Percentiles rank a stretch among this genome's conserved stretches.
Evolutionary conservation across 2,113 vertebrate genomes (phyloP).

Genomic region (Pyxicephalus adspersus): DNA sequence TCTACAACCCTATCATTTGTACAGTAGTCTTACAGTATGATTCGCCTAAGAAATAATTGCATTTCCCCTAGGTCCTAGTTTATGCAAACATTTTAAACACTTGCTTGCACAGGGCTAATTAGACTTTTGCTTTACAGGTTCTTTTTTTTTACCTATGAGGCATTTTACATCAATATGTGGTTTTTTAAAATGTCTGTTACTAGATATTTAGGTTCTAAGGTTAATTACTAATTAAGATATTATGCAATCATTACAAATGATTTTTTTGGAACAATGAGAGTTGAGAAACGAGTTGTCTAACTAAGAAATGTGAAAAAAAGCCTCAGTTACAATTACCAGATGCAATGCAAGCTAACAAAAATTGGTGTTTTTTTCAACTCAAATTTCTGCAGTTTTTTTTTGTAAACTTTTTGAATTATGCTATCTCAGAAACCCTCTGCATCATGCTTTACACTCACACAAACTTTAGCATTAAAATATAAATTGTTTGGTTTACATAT

Average conservation of each 20-base stretch:
- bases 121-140: neutral
- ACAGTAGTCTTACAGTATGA: neutral
- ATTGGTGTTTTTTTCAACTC: too few species aligned
- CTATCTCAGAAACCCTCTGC: too few species aligned
- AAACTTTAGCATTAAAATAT: too few species aligned
- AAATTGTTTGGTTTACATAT: neutral
- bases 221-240: conserved; percentile 27
- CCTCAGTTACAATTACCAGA: too few species aligned
- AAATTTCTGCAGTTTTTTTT: too few species aligned
- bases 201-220: neutral
- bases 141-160: conserved; percentile 23
- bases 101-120: conserved; percentile 22
- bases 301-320: neutral
- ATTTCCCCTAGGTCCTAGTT: conserved; percentile 24
- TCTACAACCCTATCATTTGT: neutral
- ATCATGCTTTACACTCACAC: too few species aligned
- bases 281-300: conserved; percentile 18
- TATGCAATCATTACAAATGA: neutral
- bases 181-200: neutral
- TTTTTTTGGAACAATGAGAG: conserved; percentile 3
- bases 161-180: conserved; percentile 16
- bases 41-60: conserved; percentile 22
- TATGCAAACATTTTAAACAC: conserved; percentile 25
- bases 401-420: too few species aligned
- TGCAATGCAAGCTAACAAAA: too few species aligned